These are phyloP conservation scores for Sclerurus mexicanus DNA, from an alignment of 2,113 vertebrate genomes.

Conservation along the genomic window DNA sequence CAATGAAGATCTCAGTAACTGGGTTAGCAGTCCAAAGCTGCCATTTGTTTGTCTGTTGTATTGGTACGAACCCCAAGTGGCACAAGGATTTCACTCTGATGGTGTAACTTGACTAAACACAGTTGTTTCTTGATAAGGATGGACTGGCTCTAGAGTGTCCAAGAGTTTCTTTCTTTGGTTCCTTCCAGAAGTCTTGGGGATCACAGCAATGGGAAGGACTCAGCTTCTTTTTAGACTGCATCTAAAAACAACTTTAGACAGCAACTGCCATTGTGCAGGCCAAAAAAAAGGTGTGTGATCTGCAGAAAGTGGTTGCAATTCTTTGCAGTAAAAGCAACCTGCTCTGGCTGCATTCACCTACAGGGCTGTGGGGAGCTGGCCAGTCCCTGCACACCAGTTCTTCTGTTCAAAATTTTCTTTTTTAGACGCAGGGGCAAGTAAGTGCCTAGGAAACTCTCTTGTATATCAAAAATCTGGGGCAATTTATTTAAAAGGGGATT, in stretches of 20 bases:
- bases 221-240: not conserved
- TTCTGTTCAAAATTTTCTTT: not conserved
- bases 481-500: not conserved
- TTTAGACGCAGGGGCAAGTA: not conserved
- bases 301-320: not conserved
- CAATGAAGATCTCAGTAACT: not conserved
- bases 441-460: not conserved
- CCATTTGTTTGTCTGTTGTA: not conserved
- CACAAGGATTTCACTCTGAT: not conserved
- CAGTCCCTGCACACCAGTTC: accelerated
- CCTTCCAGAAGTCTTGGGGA: not conserved
- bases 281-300: not conserved
- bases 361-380: not conserved
- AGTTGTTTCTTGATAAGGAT: not conserved
- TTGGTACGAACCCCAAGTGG: not conserved
- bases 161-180: not conserved
- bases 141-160: not conserved
- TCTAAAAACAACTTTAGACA: not conserved
- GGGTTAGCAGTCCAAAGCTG: not conserved
- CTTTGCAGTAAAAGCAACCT: not conserved
- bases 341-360: not conserved
- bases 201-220: not conserved
- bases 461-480: not conserved
- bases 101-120: not conserved
- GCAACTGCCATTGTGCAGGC: not conserved